Conservation (phyloP, 2,888 invertebrate species). For the Drosophila kanekoi region DNA sequence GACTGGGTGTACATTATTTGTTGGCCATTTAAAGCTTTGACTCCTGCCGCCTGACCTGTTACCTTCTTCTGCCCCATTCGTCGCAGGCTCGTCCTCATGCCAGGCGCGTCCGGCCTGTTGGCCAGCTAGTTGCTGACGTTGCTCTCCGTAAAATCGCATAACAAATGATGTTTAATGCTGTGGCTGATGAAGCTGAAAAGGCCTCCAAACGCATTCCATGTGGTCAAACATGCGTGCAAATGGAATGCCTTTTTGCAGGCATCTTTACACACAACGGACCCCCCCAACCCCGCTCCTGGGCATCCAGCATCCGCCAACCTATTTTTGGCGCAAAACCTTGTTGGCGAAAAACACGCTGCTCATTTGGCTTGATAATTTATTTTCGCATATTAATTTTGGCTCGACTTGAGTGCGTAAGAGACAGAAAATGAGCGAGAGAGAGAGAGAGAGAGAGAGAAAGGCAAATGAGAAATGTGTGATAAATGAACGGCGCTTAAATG, state of each 20-base stretch:
- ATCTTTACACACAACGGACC: background rate
- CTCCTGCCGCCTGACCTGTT: slow-evolving; percentile 2
- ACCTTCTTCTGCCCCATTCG: background rate
- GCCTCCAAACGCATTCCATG: slow-evolving; percentile 54
- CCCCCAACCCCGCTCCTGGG: background rate
- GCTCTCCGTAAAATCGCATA: slow-evolving; percentile 59
- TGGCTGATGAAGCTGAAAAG: slow-evolving; percentile 79
- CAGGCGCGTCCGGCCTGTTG: slow-evolving; percentile 29
- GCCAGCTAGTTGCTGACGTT: slow-evolving; percentile 55
- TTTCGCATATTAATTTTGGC: slow-evolving; percentile 79
- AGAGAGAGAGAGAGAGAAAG: slow-evolving; percentile 15
- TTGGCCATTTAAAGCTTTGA: slow-evolving; percentile 52
- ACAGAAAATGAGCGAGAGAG: background rate
- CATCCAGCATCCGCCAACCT: slow-evolving; percentile 8
- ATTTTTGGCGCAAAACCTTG: slow-evolving; percentile 48
- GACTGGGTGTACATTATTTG: slow-evolving; percentile 58
- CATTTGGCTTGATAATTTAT: slow-evolving; percentile 80
- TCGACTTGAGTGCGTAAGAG: slow-evolving; percentile 39
- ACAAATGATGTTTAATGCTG: slow-evolving; percentile 69
- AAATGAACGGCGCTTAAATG: slow-evolving; percentile 75
- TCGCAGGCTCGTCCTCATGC: background rate
- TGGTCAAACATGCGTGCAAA: slow-evolving; percentile 68
- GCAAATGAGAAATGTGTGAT: slow-evolving; percentile 77
- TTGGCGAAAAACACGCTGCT: slow-evolving; percentile 60
- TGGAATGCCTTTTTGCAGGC: slow-evolving; percentile 38